Evolutionary conservation across 2,888 invertebrate species (phyloP), one percentile per base, ranked within the genome.

Genomic region (Dioctria rufipes): DNA sequence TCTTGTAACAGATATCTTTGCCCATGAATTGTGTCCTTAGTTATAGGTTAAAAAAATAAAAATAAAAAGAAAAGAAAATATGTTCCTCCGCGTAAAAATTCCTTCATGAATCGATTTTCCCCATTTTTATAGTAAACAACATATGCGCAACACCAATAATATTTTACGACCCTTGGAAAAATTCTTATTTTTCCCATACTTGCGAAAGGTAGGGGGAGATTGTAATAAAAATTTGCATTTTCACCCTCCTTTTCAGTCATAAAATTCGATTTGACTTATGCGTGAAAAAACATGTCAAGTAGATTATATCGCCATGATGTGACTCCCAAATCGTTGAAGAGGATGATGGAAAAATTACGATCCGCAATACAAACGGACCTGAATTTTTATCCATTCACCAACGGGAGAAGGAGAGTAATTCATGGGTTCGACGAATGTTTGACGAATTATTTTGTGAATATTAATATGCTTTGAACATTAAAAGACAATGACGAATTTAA

Each of bases 191-290:
- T 75, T 25, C 42, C 46, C 40, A 60, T 13, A 9, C n/a, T 8
- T 40, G 75, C 25, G 25, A 25, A 2, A 25, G 25, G 25, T 25
- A 25, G 25, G 25, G 25, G 25, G 25, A 25, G 25, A n/a, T 40
- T 40, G 73, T 40, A 73, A 77, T 61, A 61, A 77, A 77, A 77
- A 77, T 77, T 77, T 77, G 77, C 77, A 77, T 77, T 61, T 39
- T 77, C 54, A 58, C 73, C 75, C 60, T 75, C 43, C 61, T 75
- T 6, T 54, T 13, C 43, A 39, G 71, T 63, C 54, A 79, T 78
- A 82, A 82, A 82, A 80, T 82, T 82, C 81, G 81, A 82, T 82
- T 82, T 65, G 82, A 82, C 82, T 82, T 82, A 82, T 80, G 82
- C 82, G 80, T 82, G 82, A 78, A 82, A 82, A 82, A 82, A 82